phyloP scores from a whole-genome alignment of 2,113 vertebrate species.

The Platichthys flesus region DNA sequence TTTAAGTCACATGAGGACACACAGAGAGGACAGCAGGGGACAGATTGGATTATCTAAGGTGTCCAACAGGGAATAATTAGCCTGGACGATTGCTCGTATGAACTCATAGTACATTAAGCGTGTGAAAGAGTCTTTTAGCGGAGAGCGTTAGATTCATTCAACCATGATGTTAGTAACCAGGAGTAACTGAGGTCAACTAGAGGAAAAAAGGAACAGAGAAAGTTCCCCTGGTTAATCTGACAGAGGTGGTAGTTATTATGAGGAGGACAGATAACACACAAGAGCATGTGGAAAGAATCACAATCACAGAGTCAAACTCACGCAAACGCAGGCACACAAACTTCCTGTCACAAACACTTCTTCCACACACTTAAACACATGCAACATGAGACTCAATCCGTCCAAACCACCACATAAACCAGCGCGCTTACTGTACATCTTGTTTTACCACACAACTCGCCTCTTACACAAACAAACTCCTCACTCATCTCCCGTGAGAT shows the following conservation, averaged over 20 bases:
- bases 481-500: constrained; percentile 2
- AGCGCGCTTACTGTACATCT: constrained; percentile 22
- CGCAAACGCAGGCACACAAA: constrained; percentile 61
- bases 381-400: constrained; percentile 31
- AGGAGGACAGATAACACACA: constrained; percentile 74
- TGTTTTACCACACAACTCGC: constrained; percentile 14
- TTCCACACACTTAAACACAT: constrained; percentile 18
- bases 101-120: constrained; percentile 9
- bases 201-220: constrained; percentile 42
- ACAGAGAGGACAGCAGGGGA: constrained; percentile 5
- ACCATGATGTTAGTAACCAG: constrained; percentile 29
- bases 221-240: constrained; percentile 75
- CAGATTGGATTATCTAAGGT: constrained; percentile 33
- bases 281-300: constrained; percentile 78
- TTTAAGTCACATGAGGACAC: constrained; percentile 58
- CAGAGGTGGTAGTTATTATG: constrained; percentile 74
- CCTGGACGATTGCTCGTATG: neutral
- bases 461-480: constrained; percentile 19
- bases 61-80: neutral
- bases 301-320: constrained; percentile 59
- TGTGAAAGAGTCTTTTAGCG: constrained; percentile 10
- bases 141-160: constrained; percentile 7
- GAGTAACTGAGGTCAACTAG: constrained; percentile 33
- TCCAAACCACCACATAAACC: constrained; percentile 28
- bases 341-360: constrained; percentile 65